phyloP scores from a whole-genome alignment of 2,113 vertebrate species.

The Melierax canorus region DNA sequence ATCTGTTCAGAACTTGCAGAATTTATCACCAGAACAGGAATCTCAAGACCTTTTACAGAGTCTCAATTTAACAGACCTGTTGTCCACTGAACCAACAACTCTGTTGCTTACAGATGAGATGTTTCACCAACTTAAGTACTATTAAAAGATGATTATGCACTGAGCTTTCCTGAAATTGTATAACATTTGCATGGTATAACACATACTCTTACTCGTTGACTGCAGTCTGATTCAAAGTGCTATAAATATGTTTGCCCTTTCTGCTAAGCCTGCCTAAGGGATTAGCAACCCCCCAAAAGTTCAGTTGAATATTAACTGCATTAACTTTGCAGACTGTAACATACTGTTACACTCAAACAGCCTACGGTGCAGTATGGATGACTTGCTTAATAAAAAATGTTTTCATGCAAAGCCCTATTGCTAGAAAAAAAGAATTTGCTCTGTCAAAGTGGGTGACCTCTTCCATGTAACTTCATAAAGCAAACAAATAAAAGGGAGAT shows the following conservation, averaged over 20 bases:
- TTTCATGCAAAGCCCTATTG: slow-evolving; percentile 36
- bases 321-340: slow-evolving; percentile 73
- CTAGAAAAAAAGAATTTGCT: slow-evolving; percentile 26
- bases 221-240: slow-evolving; percentile 82
- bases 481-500: neutral
- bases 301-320: slow-evolving; percentile 79
- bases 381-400: slow-evolving; percentile 65
- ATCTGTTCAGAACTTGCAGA: neutral
- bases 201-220: slow-evolving; percentile 73
- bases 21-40: slow-evolving; percentile 14
- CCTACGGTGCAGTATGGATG: slow-evolving; percentile 61
- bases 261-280: slow-evolving; percentile 78
- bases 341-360: slow-evolving; percentile 65
- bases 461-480: neutral
- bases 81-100: slow-evolving; percentile 14
- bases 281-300: slow-evolving; percentile 84
- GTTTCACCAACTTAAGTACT: slow-evolving; percentile 4
- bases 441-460: slow-evolving; percentile 9
- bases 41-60: neutral
- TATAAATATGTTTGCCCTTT: slow-evolving; percentile 94
- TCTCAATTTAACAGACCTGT: slow-evolving; percentile 15
- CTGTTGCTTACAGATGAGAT: neutral
- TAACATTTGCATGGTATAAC: slow-evolving; percentile 68
- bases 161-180: slow-evolving; percentile 62
- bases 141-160: slow-evolving; percentile 52